phyloP scores from a whole-genome alignment of 2,888 invertebrate genomes.

The Opisthograptis luteolata region DNA sequence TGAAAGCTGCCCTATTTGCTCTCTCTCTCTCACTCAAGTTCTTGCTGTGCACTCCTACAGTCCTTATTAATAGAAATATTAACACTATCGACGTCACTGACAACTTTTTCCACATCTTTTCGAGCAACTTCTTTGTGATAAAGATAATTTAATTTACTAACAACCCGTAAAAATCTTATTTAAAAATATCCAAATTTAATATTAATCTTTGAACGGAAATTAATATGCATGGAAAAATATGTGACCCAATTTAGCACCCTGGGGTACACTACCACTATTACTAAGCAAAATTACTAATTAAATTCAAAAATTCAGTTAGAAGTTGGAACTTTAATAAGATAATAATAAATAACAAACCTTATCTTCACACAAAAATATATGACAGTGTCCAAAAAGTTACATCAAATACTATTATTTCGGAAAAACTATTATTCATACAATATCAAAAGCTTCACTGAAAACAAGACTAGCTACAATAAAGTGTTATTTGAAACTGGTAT shows the following conservation, averaged over 20 bases:
- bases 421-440: not conserved
- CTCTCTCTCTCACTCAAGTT: conserved; percentile 69
- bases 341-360: not conserved
- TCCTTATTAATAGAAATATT: conserved; percentile 42
- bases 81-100: conserved; percentile 35
- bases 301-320: too few relatives aligned
- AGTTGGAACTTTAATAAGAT: not conserved
- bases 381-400: not conserved
- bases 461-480: conserved; percentile 14
- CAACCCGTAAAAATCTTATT: too few relatives aligned
- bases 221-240: not conserved
- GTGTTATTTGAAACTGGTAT: conserved; percentile 13
- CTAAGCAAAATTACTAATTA: too few relatives aligned
- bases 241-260: conserved; percentile 23
- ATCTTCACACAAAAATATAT: not conserved
- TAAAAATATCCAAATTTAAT: too few relatives aligned
- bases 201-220: not conserved
- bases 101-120: conserved; percentile 28
- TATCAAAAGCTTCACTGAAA: conserved; percentile 19
- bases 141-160: too few relatives aligned
- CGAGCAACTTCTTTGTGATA: not conserved
- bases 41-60: conserved; percentile 49
- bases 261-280: conserved; percentile 11
- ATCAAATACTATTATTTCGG: not conserved
- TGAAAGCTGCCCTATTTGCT: conserved; percentile 79